Evolutionary conservation across 2,888 invertebrate species (phyloP), one percentile per base, ranked within the genome.

Genomic region (Dicycla oo): DNA sequence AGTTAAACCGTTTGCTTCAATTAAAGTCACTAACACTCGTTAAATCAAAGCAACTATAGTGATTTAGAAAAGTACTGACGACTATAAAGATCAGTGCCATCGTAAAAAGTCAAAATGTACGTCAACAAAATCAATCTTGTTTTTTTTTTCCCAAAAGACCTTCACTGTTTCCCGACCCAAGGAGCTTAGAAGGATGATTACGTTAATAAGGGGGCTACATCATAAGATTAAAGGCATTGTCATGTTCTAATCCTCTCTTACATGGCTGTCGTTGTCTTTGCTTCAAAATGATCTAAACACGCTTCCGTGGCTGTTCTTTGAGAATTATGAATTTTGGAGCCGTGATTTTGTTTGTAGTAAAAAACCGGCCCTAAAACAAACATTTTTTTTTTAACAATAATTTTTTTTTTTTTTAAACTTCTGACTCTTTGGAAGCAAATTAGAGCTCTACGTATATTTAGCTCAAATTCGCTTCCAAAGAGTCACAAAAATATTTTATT

Each of bases 151-250:
- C 3, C n/a, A 47, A 62, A 76, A 79, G 56, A 49, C 63, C 72
- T 75, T 79, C 57, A 11, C 18, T 57, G 57, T 49, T 65, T 62
- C 38, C 69, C 38, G 67, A 84, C 51, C 57, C 66, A 68, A 73
- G 70, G 70, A 78, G 75, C 75, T 82, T 84, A 82, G 69, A 56
- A 45, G 73, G 64, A 56, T 83, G 75, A 83, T 85, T 75, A 79
- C 56, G 66, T 75, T 83, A 75, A 73, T 79, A 85, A 79, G 81
- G 75, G 63, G 67, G 75, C 69, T 62, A 69, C 68, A 76, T 83
- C 68, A 69, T 66, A 65, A 72, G 83, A 83, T 80, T 83, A 79
- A 76, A 69, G 67, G 68, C 73, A 70, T 78, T 85, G 85, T 79
- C 69, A 79, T 81, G 63, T n/a, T 15, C 49, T 79, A 85, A 85